Evolutionary conservation across 2,113 vertebrate species (phyloP), one percentile per base, ranked within the genome.

Genomic region (Xiphophorus couchianus): DNA sequence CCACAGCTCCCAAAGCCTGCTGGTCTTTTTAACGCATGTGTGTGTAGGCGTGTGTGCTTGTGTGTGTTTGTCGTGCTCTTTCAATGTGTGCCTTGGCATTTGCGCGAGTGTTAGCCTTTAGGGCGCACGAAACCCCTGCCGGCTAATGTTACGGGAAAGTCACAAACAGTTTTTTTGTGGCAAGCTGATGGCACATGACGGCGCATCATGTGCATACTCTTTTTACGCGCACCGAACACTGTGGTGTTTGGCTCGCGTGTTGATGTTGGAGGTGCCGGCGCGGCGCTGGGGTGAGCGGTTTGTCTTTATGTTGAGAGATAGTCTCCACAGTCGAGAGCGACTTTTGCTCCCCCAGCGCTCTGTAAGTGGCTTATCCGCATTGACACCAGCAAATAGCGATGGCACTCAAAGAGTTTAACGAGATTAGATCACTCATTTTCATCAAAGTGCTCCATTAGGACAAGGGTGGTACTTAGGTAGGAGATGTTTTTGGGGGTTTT

Each of bases 111-210:
- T 62, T 74, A 30, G 85, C 91, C 82, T 75, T 58, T 17, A 48
- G 87, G 83, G 81, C 58, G 73, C 73, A 66, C 76, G 73, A 86
- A 82, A 79, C 73, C 63, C 75, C 25, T 11, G 58, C 76, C 80
- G 77, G 86, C 82, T 86, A 88, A 87, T 83, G 71, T 84, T 84
- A 83, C 83, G 37, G 80, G 62, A 73, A 88, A 89, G 77, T 86
- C 88, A 88, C 78, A 85, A 81, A 88, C 83, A 74, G 84, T 90
- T 91, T 54, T 90, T 37, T 84, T 78, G 84, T 86, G 83, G 77
- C 70, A 73, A 87, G 71, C 72, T 66, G 25, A 63, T 79, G 89
- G 90, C 92, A 89, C 88, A 90, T 85, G 90, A 91, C 81, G 29
- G 76, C 68, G 30, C 79, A 83, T 82, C 79, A 70, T 83, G 84